A percentile compares a stretch with the other conserved stretches of the same genome.
Conservation (phyloP, 2,797 vertebrate genomes). For the Channa striata region DNA sequence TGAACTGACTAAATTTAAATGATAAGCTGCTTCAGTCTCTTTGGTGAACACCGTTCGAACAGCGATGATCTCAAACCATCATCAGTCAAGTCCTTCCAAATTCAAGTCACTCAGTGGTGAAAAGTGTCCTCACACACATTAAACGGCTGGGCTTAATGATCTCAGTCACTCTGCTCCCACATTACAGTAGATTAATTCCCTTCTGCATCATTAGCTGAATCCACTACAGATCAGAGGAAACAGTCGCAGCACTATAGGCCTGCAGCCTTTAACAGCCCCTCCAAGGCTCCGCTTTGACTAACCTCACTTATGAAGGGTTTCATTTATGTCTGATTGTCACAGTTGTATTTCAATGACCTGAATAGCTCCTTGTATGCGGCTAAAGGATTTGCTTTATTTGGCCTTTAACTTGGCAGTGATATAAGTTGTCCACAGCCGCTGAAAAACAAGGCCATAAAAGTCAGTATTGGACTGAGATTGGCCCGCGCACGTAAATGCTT, state of each 20-base stretch:
- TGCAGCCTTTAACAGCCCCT: constrained; percentile 26
- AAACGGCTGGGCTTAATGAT: constrained; percentile 22
- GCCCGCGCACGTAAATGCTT: constrained; percentile 47
- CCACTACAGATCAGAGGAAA: constrained; percentile 45
- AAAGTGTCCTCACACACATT: constrained; percentile 14
- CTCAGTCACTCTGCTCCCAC: constrained; percentile 33
- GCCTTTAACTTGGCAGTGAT: constrained; percentile 63
- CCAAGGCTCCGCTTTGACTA: constrained; percentile 50
- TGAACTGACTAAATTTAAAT: not conserved
- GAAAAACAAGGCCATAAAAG: constrained; percentile 76
- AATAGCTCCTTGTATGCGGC: constrained; percentile 72
- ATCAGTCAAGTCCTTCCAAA: constrained; percentile 1
- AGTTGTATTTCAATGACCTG: constrained; percentile 71
- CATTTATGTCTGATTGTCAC: constrained; percentile 69
- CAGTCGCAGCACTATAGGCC: constrained; percentile 33
- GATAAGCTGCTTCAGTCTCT: constrained; percentile 6
- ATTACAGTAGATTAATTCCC: constrained; percentile 54
- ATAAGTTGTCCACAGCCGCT: constrained; percentile 56
- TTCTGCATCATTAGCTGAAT: constrained; percentile 66
- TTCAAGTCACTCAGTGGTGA: not conserved
- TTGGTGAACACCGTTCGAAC: not conserved
- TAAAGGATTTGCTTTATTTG: constrained; percentile 71
- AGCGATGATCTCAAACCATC: not conserved
- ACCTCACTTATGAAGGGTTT: constrained; percentile 49
- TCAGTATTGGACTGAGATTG: constrained; percentile 59